These are phyloP conservation scores for Andrena flavipes DNA, from an alignment of 2,888 invertebrate genomes.

Conservation along the genomic window DNA sequence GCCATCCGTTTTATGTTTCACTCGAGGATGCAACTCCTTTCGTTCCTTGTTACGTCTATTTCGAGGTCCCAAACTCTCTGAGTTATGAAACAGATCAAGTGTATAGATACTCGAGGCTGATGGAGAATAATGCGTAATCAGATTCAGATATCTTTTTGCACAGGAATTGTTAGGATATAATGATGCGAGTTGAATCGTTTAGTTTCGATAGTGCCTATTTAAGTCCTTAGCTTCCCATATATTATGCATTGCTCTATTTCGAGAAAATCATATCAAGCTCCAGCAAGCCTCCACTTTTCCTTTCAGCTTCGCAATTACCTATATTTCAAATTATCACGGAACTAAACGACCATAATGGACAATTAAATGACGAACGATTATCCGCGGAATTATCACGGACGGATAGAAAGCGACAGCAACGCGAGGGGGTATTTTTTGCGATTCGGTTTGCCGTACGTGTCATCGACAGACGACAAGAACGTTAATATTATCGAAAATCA, in stretches of 20 bases:
- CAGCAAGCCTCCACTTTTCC: not conserved
- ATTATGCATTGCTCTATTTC: not conserved
- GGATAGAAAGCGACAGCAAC: constrained; percentile 6
- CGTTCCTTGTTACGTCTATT: constrained; percentile 35
- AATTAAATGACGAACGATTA: constrained; percentile 22
- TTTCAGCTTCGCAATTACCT: not conserved
- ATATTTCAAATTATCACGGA: not conserved
- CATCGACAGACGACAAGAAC: constrained; percentile 28
- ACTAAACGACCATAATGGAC: not conserved
- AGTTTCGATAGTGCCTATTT: too few species aligned
- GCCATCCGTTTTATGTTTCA: constrained; percentile 45
- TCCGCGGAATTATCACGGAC: constrained; percentile 1
- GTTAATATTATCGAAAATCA: constrained; percentile 68
- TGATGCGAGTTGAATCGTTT: not conserved
- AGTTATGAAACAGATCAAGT: constrained; percentile 45
- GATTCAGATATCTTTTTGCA: not conserved
- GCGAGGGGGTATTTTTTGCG: constrained; percentile 23
- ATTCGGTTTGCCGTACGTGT: constrained; percentile 11
- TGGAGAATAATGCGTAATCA: constrained; percentile 15
- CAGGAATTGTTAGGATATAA: not conserved
- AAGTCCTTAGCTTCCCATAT: too few species aligned
- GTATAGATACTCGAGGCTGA: constrained; percentile 15
- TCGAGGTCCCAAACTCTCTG: not conserved
- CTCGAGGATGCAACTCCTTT: constrained; percentile 25
- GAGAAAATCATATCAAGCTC: too few species aligned